Evolutionary conservation across 2,797 vertebrate species (phyloP).

Genomic region (Lepus townsendii): DNA sequence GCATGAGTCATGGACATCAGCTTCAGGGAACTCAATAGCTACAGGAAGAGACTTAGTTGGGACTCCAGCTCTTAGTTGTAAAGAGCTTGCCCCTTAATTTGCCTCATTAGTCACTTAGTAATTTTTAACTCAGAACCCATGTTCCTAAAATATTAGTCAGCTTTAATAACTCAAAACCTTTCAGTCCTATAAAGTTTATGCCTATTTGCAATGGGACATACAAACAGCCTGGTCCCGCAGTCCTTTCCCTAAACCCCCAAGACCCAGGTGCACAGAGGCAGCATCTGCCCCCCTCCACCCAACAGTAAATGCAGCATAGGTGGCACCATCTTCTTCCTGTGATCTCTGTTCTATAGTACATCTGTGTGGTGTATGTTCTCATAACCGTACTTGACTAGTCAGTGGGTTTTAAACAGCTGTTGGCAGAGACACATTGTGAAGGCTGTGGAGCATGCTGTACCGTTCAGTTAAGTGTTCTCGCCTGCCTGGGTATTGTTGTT

Average conservation of each 20-base stretch:
- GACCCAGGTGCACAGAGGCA: not conserved
- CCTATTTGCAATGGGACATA: slow-evolving; percentile 30
- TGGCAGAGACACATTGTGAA: not conserved
- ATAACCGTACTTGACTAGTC: not conserved
- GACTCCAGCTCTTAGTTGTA: not conserved
- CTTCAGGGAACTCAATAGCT: not conserved
- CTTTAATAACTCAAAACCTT: slow-evolving; percentile 51
- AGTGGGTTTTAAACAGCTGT: not conserved
- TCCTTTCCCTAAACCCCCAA: not conserved
- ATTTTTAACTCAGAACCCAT: slow-evolving; percentile 62
- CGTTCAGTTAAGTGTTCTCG: slow-evolving; percentile 81
- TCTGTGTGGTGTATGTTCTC: not conserved
- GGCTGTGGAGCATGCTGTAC: not conserved
- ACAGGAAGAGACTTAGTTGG: not conserved
- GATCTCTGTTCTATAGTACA: not conserved
- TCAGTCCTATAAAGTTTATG: not conserved
- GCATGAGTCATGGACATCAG: not conserved
- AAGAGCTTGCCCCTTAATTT: slow-evolving; percentile 6
- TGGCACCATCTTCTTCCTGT: no score
- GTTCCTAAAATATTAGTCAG: slow-evolving; percentile 71
- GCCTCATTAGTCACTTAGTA: slow-evolving; percentile 31
- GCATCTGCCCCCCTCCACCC: not conserved
- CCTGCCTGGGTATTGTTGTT: slow-evolving; percentile 91
- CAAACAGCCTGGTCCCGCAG: no score
- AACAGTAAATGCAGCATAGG: no score